Conservation (phyloP, 1,140 invertebrate species). For the Drosophila funebris region DNA sequence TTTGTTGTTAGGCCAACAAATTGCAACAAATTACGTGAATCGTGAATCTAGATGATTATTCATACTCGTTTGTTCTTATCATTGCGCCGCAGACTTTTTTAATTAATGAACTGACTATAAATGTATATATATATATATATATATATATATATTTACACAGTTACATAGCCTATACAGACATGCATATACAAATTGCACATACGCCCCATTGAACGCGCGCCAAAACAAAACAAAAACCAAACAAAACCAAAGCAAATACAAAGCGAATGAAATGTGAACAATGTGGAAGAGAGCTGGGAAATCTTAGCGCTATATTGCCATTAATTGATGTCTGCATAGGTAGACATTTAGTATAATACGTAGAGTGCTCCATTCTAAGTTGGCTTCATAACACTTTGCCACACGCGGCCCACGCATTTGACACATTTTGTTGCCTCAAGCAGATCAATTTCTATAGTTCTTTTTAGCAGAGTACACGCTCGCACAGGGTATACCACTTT, state of each 20-base stretch:
- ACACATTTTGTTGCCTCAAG: conserved; percentile 24
- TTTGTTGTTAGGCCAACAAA: conserved; percentile 51
- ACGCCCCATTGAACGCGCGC: conserved; percentile 52
- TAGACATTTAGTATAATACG: background rate
- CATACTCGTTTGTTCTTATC: conserved; percentile 7
- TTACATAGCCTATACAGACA: background rate
- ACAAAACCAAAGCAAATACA: background rate
- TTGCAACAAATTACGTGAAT: conserved; percentile 65
- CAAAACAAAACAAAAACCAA: conserved; percentile 25
- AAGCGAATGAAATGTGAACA: too few relatives aligned
- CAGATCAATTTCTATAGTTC: conserved; percentile 31
- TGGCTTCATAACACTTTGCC: conserved; percentile 6
- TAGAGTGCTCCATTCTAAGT: background rate
- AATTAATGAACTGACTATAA: conserved; percentile 11
- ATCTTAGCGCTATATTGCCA: conserved; percentile 3
- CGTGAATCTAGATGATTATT: conserved; percentile 5
- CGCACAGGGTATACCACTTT: background rate
- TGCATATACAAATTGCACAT: conserved; percentile 33
- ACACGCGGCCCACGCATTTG: conserved; percentile 32
- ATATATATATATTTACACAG: background rate
- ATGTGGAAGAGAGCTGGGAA: background rate
- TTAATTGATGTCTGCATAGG: background rate
- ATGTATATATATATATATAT: background rate
- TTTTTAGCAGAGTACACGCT: background rate
- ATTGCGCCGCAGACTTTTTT: conserved; percentile 1